Percentiles rank a stretch among this genome's conserved stretches.
These are phyloP conservation scores for Xenops minutus DNA, from an alignment of 2,797 vertebrate species.

Conservation along the genomic window DNA sequence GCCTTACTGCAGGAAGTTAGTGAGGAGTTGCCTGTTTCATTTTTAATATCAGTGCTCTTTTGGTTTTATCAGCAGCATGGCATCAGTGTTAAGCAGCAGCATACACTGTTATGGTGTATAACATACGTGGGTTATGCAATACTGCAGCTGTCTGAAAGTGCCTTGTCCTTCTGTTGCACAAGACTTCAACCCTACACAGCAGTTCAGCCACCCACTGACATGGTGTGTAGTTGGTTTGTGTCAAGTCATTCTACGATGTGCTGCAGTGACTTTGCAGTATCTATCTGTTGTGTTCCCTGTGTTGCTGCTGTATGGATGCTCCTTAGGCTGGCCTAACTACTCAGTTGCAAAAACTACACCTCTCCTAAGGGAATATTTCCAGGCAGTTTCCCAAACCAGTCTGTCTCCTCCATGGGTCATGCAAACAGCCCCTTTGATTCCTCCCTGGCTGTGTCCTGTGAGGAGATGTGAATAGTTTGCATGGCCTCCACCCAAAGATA, in stretches of 20 bases:
- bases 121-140: not conserved
- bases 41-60: conserved; percentile 29
- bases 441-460: not conserved
- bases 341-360: not conserved
- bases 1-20: not conserved
- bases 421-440: not conserved
- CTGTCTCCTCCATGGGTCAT: not conserved
- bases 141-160: not conserved
- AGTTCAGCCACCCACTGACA: not conserved
- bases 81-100: not conserved
- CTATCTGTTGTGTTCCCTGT: not conserved
- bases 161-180: not conserved
- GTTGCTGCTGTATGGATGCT: not conserved
- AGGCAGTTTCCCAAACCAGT: not conserved
- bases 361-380: not conserved
- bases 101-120: not conserved
- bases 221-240: not conserved
- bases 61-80: not conserved
- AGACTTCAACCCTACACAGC: not conserved
- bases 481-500: not conserved
- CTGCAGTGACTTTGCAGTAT: not conserved
- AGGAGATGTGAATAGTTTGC: not conserved
- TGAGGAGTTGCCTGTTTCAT: not conserved
- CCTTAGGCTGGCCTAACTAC: not conserved
- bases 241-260: rapidly evolving